Base-by-base conservation (phyloP, 2,113 vertebrate species). In the Serinus canaria region DNA sequence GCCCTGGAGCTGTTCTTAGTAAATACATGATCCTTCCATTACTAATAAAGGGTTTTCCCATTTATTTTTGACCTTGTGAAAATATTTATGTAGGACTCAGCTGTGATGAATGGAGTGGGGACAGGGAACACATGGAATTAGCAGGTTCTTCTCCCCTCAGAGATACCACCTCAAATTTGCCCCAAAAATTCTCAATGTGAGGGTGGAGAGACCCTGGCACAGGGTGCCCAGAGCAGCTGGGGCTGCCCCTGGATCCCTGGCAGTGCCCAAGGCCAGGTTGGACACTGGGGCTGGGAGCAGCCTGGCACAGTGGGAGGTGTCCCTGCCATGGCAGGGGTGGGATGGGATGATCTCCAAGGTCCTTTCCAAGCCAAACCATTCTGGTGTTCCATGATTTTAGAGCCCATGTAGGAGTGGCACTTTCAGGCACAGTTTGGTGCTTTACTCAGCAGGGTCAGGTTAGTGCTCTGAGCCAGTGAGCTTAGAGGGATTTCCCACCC, bases 51-150 rank as follows among this genome's bases (percentile, higher is more conserved):
- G 23, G 13, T 64, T 93, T 93, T 66, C 72, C 56, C 64, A 89
- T 90, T 93, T 63, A 74, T 87, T 93, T 95, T 67, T 96, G 95
- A 93, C 92, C 89, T 97, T 94, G 75, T 94, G 64, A 69, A 93
- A 94, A 55, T 93, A 41, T 96, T 96, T 93, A 52, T 74, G 55
- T 94, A 94, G 92, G 58, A 27, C 62, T 93, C 8, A 4, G 47
- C 43, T 12, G 2, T 81, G 89, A 91, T 94, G 75, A 55, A 94
- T 89, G 66, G 39, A 35, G 31, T 37, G 6, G 87, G 28, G 78
- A 16, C 15, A 41, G 6, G 37, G 37, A 78, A 81, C 20, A 39
- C 20, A 3, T 2, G 37, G 60, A 81, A 83, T 31, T 52, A 47
- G 28, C 11, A 60, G 33, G 27, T 31, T 70, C 8, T 13, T 63